Evolutionary conservation across 2,113 vertebrate genomes (phyloP).

Genomic region (Poeciliopsis retropinna): DNA sequence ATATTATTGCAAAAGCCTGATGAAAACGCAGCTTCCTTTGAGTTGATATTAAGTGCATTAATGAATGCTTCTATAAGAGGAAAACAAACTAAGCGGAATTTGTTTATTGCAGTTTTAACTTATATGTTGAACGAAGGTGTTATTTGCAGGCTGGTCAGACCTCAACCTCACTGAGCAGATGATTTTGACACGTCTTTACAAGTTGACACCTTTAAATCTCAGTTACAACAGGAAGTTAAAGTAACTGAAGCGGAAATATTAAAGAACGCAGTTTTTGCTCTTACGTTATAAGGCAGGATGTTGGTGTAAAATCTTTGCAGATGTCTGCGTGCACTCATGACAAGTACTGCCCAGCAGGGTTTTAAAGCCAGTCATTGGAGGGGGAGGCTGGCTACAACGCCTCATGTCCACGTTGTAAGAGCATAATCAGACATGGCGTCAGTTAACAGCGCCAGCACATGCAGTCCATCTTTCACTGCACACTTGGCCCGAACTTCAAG

Average conservation of each 20-base stretch:
- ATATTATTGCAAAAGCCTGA: neutral
- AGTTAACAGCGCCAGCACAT: slow-evolving; percentile 48
- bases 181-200: slow-evolving; percentile 21
- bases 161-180: neutral
- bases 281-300: slow-evolving; percentile 28
- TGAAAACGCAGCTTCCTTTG: neutral
- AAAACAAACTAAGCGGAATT: neutral
- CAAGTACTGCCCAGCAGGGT: slow-evolving; percentile 28
- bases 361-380: slow-evolving; percentile 49
- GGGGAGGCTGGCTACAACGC: slow-evolving; percentile 42
- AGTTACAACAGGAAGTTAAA: slow-evolving; percentile 41
- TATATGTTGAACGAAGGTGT: slow-evolving; percentile 22
- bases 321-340: slow-evolving; percentile 25
- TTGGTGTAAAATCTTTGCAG: slow-evolving; percentile 24
- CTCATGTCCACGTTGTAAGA: slow-evolving; percentile 36
- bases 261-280: slow-evolving; percentile 52
- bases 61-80: neutral
- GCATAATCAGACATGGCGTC: slow-evolving; percentile 63
- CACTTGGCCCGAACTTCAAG: slow-evolving; percentile 58
- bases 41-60: neutral
- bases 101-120: neutral
- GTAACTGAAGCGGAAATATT: slow-evolving; percentile 53
- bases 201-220: slow-evolving; percentile 2
- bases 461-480: slow-evolving; percentile 44
- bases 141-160: slow-evolving; percentile 8